phyloP scores from a whole-genome alignment of 2,888 invertebrate genomes.

The Onchidella celtica region DNA sequence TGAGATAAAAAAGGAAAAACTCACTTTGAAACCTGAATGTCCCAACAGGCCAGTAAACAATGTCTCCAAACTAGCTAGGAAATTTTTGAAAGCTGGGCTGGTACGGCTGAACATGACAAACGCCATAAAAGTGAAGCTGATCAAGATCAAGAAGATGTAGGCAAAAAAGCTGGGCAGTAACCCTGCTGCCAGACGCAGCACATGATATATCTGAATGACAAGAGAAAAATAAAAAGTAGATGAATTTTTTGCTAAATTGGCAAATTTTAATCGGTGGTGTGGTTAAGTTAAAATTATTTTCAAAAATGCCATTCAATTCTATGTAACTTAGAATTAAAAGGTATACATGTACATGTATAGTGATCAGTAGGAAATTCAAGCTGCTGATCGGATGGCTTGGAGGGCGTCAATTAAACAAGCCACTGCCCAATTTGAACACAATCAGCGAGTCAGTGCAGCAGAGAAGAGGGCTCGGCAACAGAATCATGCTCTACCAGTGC shows the following conservation, averaged over 20 bases:
- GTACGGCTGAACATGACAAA: slow-evolving; percentile 62
- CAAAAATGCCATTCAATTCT: too few relatives aligned
- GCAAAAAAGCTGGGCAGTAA: slow-evolving; percentile 64
- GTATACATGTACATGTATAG: too few relatives aligned
- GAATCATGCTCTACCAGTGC: too few relatives aligned
- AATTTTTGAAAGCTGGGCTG: slow-evolving; percentile 60
- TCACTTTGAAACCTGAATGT: slow-evolving; percentile 59
- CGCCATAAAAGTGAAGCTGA: slow-evolving; percentile 63
- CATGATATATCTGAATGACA: slow-evolving; percentile 55
- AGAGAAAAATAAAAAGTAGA: background rate
- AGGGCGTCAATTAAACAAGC: too few relatives aligned
- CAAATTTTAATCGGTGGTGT: background rate
- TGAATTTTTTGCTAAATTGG: background rate
- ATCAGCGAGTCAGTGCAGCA: too few relatives aligned
- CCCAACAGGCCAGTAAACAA: slow-evolving; percentile 68
- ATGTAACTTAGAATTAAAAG: too few relatives aligned
- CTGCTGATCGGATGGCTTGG: too few relatives aligned
- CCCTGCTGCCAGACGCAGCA: slow-evolving; percentile 59
- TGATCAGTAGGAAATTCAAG: too few relatives aligned
- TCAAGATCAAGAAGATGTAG: slow-evolving; percentile 60
- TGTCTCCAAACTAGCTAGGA: slow-evolving; percentile 60
- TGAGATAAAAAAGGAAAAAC: too few relatives aligned
- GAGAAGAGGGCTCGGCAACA: too few relatives aligned
- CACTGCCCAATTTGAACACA: too few relatives aligned
- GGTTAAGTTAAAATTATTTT: too few relatives aligned